A percentile compares a stretch with the other conserved stretches of the same genome.
phyloP scores from a whole-genome alignment of 2,797 vertebrate species.

The Pangasius sanitwongsei region DNA sequence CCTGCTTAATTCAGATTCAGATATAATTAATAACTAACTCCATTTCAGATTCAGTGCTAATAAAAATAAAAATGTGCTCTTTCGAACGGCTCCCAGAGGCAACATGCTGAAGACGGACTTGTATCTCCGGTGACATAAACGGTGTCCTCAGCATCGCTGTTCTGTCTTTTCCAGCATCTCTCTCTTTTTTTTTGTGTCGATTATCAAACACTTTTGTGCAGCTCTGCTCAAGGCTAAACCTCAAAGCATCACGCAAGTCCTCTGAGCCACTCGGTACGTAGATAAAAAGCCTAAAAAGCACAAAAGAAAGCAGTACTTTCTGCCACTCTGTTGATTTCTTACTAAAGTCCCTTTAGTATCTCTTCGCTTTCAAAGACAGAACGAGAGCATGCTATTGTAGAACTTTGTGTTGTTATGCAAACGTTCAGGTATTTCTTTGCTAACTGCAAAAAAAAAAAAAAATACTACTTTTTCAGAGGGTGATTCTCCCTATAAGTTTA shows the following conservation, averaged over 20 bases:
- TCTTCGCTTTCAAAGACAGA: background rate
- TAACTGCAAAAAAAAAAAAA: constrained; percentile 27
- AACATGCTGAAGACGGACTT: background rate
- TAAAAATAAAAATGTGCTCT: constrained; percentile 5
- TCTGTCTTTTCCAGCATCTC: constrained; percentile 3
- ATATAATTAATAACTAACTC: constrained; percentile 17
- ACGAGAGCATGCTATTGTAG: background rate
- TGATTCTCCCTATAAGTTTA: constrained; percentile 3
- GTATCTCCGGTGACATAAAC: background rate
- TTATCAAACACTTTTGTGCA: background rate
- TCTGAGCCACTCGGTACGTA: background rate
- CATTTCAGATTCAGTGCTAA: background rate
- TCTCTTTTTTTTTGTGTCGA: background rate
- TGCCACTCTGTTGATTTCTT: background rate
- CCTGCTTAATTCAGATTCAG: constrained; percentile 23
- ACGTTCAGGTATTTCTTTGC: constrained; percentile 17
- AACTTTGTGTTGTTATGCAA: background rate
- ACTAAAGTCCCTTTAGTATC: background rate
- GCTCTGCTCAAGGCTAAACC: constrained; percentile 11
- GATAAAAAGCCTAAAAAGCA: background rate
- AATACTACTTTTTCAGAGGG: constrained; percentile 9
- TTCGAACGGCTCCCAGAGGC: background rate
- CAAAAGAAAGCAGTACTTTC: constrained; percentile 12
- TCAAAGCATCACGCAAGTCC: background rate
- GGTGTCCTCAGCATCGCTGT: background rate